Percentiles rank a stretch among this genome's conserved stretches.
Conservation (phyloP, 2,113 vertebrate species). For the Pungitius pungitius region DNA sequence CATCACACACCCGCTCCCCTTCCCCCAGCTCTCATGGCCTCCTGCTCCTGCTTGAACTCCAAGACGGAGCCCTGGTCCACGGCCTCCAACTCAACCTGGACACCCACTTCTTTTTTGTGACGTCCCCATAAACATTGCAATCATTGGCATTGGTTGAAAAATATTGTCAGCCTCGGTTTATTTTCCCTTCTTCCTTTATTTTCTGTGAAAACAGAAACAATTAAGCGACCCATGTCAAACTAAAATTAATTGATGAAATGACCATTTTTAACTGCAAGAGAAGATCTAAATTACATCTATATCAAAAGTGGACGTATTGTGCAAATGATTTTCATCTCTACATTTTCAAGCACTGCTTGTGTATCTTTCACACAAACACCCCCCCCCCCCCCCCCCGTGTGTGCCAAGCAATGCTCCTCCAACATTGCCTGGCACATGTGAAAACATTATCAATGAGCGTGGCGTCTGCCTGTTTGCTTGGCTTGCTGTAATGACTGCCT, state of each 20-base stretch:
- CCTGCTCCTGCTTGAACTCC: conserved; percentile 58
- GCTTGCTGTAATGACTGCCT: conserved; percentile 75
- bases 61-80: conserved; percentile 52
- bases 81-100: conserved; percentile 73
- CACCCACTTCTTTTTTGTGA: conserved; percentile 19
- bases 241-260: background rate
- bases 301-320: conserved; percentile 2
- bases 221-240: background rate
- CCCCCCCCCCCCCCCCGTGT: too few species aligned
- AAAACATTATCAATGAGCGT: conserved; percentile 63
- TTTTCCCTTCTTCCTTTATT: background rate
- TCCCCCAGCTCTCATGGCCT: conserved; percentile 37
- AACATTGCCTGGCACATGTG: conserved; percentile 43
- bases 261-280: background rate
- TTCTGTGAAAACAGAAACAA: background rate
- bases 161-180: background rate
- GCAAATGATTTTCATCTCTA: conserved; percentile 21
- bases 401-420: conserved; percentile 6
- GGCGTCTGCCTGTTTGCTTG: conserved; percentile 74
- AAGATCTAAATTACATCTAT: background rate
- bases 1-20: conserved; percentile 50
- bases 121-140: conserved; percentile 13
- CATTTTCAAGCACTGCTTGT: conserved; percentile 28
- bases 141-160: background rate
- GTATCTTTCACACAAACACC: conserved; percentile 28